These are phyloP conservation scores for Calyptomena viridis DNA, from an alignment of 2,113 vertebrate species.

Conservation along the genomic window DNA sequence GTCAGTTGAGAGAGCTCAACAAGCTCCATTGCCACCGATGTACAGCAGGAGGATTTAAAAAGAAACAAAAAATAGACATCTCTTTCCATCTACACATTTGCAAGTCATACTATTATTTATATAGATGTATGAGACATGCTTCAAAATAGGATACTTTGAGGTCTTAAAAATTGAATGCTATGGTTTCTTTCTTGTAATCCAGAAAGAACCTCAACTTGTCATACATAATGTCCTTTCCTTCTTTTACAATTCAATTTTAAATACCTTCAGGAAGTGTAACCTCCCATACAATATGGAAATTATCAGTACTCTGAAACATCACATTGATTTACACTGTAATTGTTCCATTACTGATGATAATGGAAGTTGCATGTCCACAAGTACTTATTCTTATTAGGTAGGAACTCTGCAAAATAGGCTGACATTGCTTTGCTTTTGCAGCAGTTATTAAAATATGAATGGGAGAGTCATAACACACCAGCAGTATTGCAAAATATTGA, in stretches of 20 bases:
- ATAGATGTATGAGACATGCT: neutral
- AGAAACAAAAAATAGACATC: neutral
- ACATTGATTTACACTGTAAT: slow-evolving; percentile 15
- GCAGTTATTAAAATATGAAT: neutral
- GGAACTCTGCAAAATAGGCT: neutral
- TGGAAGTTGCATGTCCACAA: neutral
- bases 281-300: slow-evolving; percentile 30
- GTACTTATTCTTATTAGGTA: neutral
- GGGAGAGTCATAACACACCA: neutral
- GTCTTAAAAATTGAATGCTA: neutral
- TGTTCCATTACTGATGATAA: slow-evolving; percentile 20
- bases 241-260: slow-evolving; percentile 44
- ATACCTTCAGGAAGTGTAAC: slow-evolving; percentile 37
- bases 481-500: neutral
- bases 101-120: neutral
- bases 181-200: neutral
- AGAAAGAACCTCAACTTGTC: neutral
- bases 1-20: neutral
- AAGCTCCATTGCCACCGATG: neutral
- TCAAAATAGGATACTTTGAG: neutral
- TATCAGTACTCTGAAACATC: neutral
- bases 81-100: neutral
- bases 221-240: neutral
- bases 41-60: neutral
- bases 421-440: neutral